These are phyloP conservation scores for Zaprionus ghesquierei DNA, from an alignment of 1,140 invertebrate genomes.

Conservation along the genomic window DNA sequence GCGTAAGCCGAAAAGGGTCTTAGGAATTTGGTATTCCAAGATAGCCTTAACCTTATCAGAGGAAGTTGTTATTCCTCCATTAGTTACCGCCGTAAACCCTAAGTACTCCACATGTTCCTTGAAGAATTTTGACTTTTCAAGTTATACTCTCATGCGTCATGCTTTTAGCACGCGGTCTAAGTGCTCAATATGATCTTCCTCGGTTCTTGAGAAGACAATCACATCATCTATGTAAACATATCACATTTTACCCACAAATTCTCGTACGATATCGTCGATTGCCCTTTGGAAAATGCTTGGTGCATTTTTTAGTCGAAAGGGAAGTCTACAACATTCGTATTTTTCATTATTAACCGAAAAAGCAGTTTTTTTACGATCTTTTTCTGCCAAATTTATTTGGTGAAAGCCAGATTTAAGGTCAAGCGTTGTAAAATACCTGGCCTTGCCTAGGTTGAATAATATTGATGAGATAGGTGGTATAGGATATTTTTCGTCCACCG, in stretches of 20 bases:
- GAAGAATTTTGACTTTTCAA: not conserved
- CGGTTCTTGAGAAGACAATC: not conserved
- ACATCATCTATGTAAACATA: not conserved
- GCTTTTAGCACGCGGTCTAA: not conserved
- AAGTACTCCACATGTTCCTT: not conserved
- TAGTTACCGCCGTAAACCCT: no score
- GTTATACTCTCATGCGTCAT: not conserved
- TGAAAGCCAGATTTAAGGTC: no score
- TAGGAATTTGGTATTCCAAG: no score
- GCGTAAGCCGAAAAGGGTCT: no score
- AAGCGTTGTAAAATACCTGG: no score
- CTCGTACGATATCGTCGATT: not conserved
- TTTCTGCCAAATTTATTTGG: no score
- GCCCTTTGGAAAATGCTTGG: not conserved
- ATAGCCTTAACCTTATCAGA: not conserved
- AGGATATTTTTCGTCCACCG: no score
- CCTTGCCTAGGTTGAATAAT: no score
- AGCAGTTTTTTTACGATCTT: not conserved
- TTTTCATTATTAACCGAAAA: conserved; percentile 1
- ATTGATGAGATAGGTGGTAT: no score
- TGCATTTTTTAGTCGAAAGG: not conserved
- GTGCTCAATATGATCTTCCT: not conserved
- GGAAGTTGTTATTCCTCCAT: not conserved
- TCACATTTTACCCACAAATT: not conserved
- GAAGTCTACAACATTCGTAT: conserved; percentile 1